phyloP scores from a whole-genome alignment of 1,140 invertebrate species.

The Trachelipus rathkii region DNA sequence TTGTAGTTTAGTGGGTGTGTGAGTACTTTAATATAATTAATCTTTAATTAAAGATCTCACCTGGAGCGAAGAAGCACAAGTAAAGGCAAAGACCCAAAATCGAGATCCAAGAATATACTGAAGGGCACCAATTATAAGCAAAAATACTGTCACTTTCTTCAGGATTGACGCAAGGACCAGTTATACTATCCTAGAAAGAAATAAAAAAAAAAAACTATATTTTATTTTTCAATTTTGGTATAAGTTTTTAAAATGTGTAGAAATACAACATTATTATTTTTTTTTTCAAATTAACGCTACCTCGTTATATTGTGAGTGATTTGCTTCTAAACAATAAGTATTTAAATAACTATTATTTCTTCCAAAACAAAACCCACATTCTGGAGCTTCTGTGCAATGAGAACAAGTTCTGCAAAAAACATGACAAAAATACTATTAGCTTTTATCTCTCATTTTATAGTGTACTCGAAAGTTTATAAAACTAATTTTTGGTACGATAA shows the following conservation, averaged over 20 bases:
- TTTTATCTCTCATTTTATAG: too few species aligned
- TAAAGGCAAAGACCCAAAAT: slow-evolving; percentile 56
- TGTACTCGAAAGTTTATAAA: too few species aligned
- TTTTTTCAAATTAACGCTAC: slow-evolving; percentile 28
- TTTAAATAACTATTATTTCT: slow-evolving; percentile 19
- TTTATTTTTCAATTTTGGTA: background rate
- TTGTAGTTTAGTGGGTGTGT: too few species aligned
- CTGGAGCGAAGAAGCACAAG: slow-evolving; percentile 41
- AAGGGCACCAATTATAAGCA: slow-evolving; percentile 54
- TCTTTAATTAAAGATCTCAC: too few species aligned
- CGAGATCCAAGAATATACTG: slow-evolving; percentile 55
- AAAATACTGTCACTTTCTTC: slow-evolving; percentile 44
- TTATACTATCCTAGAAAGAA: slow-evolving; percentile 28
- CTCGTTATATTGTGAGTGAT: slow-evolving; percentile 34
- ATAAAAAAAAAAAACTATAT: slow-evolving; percentile 13
- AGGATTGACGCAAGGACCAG: slow-evolving; percentile 36
- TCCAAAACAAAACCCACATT: slow-evolving; percentile 56
- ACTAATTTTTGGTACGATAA: background rate
- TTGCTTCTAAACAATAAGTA: slow-evolving; percentile 30
- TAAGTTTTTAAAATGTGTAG: too few species aligned
- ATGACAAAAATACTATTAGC: too few species aligned
- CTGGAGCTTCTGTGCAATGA: slow-evolving; percentile 51
- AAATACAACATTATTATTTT: too few species aligned
- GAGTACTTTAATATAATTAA: too few species aligned
- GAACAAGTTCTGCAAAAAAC: slow-evolving; percentile 50